Base-by-base conservation (phyloP, 2,888 invertebrate genomes). In the Molanna angustata region DNA sequence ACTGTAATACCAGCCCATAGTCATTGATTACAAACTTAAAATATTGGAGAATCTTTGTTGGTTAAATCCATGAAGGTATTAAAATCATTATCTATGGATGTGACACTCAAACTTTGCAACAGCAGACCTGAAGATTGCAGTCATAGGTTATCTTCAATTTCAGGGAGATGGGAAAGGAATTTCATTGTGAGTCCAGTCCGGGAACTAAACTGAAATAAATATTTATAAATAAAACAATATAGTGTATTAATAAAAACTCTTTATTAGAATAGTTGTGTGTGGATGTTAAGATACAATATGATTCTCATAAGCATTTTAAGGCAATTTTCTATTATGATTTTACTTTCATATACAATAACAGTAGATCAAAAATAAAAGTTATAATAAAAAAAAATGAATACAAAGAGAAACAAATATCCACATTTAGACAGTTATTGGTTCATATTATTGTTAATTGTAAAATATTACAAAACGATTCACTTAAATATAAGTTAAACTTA, bases 401-500 rank as follows among this genome's bases (percentile, higher is more conserved):
- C 4, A 27, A 7, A 27, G 4, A 27, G 4, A 7, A 27, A 27
- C 27, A 27, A 27, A 27, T 27, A 11, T 27, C 27, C 27, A 27
- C 27, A 27, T 11, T 4, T 7, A 11, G 11, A 27, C n/a, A n/a
- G n/a, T n/a, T n/a, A n/a, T n/a, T n/a, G n/a, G n/a, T n/a, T n/a
- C n/a, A n/a, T n/a, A n/a, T n/a, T n/a, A 11, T 27, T 27, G 27
- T 27, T 27, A 16, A 44, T 44, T 46, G 52, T 46, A 39, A 41
- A 39, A 45, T 21, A 52, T 52, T 37, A 50, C 44, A 21, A 46
- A 19, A 46, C 19, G 37, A 18, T 52, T 43, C 37, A 48, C 52
- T 59, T 43, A 41, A 45, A 57, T 49, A 58, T 62, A 60, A 45
- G 61, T 61, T 61, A 60, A 56, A 37, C 41, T 58, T 51, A 62